Percentiles rank a stretch among this genome's conserved stretches.
phyloP scores from a whole-genome alignment of 2,888 invertebrate species.

The Drosophila cracens region DNA sequence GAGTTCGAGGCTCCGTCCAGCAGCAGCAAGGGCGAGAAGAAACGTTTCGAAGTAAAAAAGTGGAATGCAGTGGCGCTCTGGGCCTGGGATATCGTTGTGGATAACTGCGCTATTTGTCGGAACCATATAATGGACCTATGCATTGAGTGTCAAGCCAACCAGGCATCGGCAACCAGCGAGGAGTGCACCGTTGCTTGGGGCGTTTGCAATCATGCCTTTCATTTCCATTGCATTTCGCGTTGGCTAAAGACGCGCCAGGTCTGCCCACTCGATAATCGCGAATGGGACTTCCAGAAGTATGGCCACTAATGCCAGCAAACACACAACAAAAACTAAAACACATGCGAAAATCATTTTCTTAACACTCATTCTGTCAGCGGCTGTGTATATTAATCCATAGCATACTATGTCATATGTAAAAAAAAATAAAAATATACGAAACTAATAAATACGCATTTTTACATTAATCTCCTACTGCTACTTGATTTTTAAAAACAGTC shows the following conservation, averaged over 20 bases:
- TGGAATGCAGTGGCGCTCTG: conserved; percentile 99
- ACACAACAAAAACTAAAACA: neutral
- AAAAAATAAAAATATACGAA: conserved; percentile 1
- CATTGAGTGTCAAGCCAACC: conserved; percentile 99
- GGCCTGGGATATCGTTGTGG: conserved; percentile 99
- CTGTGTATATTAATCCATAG: conserved; percentile 2
- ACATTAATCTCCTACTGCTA: neutral
- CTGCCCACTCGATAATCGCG: conserved; percentile 99
- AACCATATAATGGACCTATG: conserved; percentile 99
- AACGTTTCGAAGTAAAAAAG: conserved; percentile 99
- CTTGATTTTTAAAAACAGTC: neutral
- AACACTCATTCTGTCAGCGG: neutral
- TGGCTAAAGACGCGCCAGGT: conserved; percentile 99
- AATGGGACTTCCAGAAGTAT: conserved; percentile 99
- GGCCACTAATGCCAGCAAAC: conserved; percentile 84
- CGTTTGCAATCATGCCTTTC: conserved; percentile 99
- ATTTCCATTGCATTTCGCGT: conserved; percentile 99
- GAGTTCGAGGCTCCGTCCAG: conserved; percentile 95
- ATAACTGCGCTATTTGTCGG: conserved; percentile 99
- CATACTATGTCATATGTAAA: conserved; percentile 2
- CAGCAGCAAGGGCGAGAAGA: conserved; percentile 96
- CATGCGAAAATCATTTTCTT: neutral
- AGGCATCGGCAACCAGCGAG: conserved; percentile 98
- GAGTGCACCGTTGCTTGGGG: conserved; percentile 99
- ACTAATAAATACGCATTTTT: conserved; percentile 23